phyloP scores from a whole-genome alignment of 1,140 invertebrate genomes.

The Telenomus remus region DNA sequence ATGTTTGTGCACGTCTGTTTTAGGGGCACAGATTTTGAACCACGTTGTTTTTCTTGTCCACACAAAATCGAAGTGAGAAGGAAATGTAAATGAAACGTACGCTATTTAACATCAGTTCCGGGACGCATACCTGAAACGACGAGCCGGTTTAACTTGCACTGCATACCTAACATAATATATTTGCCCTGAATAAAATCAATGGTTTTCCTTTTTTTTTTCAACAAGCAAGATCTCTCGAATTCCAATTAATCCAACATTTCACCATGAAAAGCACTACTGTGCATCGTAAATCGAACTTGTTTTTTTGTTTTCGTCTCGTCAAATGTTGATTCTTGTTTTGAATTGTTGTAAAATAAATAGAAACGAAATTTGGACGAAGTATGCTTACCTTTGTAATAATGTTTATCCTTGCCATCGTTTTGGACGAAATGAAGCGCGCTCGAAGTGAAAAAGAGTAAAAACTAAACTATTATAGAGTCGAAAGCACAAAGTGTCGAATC shows the following conservation, averaged over 20 bases:
- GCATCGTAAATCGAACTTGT: too few species aligned
- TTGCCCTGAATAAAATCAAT: slow-evolving; percentile 59
- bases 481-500: background rate
- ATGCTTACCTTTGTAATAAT: background rate
- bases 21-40: too few species aligned
- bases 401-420: slow-evolving; percentile 49
- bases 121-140: slow-evolving; percentile 51
- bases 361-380: too few species aligned
- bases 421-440: too few species aligned
- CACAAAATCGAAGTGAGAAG: slow-evolving; percentile 33
- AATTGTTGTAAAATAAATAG: too few species aligned
- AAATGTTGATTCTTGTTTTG: too few species aligned
- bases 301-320: too few species aligned
- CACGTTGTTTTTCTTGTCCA: slow-evolving; percentile 12
- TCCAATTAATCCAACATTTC: slow-evolving; percentile 9
- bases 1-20: too few species aligned
- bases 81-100: slow-evolving; percentile 56
- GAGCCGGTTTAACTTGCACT: slow-evolving; percentile 51
- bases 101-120: slow-evolving; percentile 50
- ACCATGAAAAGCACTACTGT: too few species aligned
- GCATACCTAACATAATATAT: slow-evolving; percentile 59
- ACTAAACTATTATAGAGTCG: slow-evolving; percentile 15
- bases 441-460: background rate
- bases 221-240: slow-evolving; percentile 40
- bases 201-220: too few species aligned